Base-by-base conservation (phyloP, 2,113 vertebrate genomes). In the Sakesphorus luctuosus region DNA sequence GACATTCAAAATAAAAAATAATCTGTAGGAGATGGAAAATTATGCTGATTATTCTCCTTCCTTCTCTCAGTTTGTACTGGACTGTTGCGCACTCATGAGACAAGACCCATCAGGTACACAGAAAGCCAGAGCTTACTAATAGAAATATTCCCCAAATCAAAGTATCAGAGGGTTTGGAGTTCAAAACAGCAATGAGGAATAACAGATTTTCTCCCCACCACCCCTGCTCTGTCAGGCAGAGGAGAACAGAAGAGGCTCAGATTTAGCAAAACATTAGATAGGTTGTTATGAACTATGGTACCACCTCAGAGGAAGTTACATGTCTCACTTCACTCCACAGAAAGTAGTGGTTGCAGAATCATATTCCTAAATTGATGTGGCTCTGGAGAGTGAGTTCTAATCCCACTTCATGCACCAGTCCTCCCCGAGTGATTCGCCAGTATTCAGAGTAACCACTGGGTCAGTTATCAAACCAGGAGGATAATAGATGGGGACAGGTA, bases 71-170 rank as follows among this genome's bases (percentile, higher is more conserved):
- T 89, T 72, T 78, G 43, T 31, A 84, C 19, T 17, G 21, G 44
- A 56, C 11, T 6, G 2, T 3, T 14, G 3, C 0, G 1, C 9
- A 17, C 19, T 49, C 35, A 59, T 2, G 3, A 46, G 44, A 55
- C 4, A 53, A 81, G 35, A 23, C 43, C 40, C 53, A 36, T 16
- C 47, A 63, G 38, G 61, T 36, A 40, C 40, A 21, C 23, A 31
- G 33, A 62, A 82, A 81, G 47, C 31, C 68, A 66, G 66, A 76
- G 31, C 28, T 38, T 20, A 12, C 10, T 75, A 62, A 61, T 25
- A 78, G 31, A 85, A 87, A 40, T 15, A 25, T 79, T 65, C 28
- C 13, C 14, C 55, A 75, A 8, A 47, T n/a, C 44, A 55, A 85
- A 76, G 31, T 13, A 61, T 33, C 40, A 36, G 40, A 87, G 17